Evolutionary conservation across 2,113 vertebrate species (phyloP), one percentile per base, ranked within the genome.

Genomic region (Lipotes vexillifer): DNA sequence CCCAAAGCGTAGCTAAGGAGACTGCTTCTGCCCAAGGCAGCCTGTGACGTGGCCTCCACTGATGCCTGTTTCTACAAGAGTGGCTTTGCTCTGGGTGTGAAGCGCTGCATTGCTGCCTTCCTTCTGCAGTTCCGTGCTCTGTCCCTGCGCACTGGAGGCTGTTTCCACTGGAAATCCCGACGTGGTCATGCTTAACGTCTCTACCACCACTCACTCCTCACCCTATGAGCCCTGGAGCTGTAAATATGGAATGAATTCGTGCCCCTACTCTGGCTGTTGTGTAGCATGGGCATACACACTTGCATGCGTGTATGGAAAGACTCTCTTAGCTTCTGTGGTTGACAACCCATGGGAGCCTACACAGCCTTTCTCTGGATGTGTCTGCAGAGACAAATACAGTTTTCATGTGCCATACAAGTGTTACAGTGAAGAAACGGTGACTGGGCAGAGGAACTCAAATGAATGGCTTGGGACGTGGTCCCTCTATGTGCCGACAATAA

Each of bases 221-320:
- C 4, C 33, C 38, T 41, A 3, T 13, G 23, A 11, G 59, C 49
- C 44, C 69, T 10, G 8, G 52, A 78, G 38, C 3, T 17, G 21
- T 44, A 44, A 52, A 66, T 18, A 38, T 6, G 27, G 21, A 25
- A 27, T 33, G 1, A 31, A 2, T 2, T 29, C 1, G 0, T 3
- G 20, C 36, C n/a, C 20, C 38, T 25, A 0, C 57, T 52, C 69
- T 14, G 17, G 1, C 29, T 65, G 27, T 6, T 4, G 9, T 8
- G 11, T 8, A 25, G 59, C 27, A 0, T 2, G 6, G 11, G 7
- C 27, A 5, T 2, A 20, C 36, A 23, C 41, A 38, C 49, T 8
- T 10, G 2, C 52, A 0, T 3, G 18, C 2, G 0, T 3, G 20
- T 9, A 13, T 7, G 0, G 38, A 68, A 44, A 87, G 68, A 46